phyloP scores from a whole-genome alignment of 2,888 invertebrate species.

The Heliconius erato region DNA sequence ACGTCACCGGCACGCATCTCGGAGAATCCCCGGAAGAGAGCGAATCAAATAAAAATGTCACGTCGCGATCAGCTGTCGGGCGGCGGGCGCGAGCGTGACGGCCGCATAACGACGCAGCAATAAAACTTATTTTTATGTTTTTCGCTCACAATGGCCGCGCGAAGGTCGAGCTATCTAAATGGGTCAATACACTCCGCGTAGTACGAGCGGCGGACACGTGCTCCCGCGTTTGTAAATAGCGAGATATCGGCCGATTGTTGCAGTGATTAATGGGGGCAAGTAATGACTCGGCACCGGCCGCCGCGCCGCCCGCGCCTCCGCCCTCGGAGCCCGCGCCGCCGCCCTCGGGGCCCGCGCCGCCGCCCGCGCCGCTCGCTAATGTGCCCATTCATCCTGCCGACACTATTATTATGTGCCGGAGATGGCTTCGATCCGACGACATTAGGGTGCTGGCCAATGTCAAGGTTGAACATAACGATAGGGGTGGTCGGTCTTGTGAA shows the following conservation, averaged over 20 bases:
- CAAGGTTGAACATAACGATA: conserved; percentile 63
- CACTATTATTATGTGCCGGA: conserved; percentile 80
- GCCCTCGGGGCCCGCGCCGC: conserved; percentile 42
- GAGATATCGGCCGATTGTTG: conserved; percentile 86
- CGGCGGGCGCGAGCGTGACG: conserved; percentile 74
- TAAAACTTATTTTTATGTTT: conserved; percentile 87
- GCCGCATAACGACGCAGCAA: conserved; percentile 85
- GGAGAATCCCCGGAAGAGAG: conserved; percentile 85
- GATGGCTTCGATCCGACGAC: conserved; percentile 81
- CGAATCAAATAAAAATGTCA: conserved; percentile 86
- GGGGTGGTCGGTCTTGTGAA: conserved; percentile 52
- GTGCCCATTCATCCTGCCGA: conserved; percentile 82
- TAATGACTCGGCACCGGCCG: conserved; percentile 80
- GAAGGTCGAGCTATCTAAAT: conserved; percentile 87
- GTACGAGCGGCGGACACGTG: conserved; percentile 84
- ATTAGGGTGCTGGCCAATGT: conserved; percentile 81
- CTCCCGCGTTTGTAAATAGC: conserved; percentile 86
- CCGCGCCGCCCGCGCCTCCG: conserved; percentile 66
- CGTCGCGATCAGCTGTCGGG: conserved; percentile 85
- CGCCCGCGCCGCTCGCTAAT: conserved; percentile 77
- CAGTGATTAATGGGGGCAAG: conserved; percentile 85
- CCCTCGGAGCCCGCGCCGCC: conserved; percentile 60
- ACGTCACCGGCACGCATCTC: conserved; percentile 85
- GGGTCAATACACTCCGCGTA: conserved; percentile 86
- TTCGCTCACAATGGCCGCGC: conserved; percentile 86